Evolutionary conservation across 2,113 vertebrate genomes (phyloP), one percentile per base, ranked within the genome.

Genomic region (Odocoileus virginianus): DNA sequence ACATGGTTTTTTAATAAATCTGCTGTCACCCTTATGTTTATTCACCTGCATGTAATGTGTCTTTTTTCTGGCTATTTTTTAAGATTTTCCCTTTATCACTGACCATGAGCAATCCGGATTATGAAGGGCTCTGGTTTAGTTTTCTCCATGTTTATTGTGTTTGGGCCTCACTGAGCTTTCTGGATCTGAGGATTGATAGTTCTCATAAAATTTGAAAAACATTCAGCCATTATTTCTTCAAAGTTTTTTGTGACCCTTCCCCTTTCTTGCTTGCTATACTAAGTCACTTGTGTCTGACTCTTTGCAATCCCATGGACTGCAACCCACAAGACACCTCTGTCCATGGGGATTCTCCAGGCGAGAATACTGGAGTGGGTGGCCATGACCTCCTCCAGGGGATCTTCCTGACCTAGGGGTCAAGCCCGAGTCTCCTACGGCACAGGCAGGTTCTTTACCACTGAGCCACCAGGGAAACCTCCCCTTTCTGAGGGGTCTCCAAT

Each of bases 161-260:
- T 67, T 82, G 23, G 57, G 21, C 55, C 81, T 30, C 21, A 30
- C 3, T n/a, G 47, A 87, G 11, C 28, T 90, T 97, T 36, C 67
- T 88, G 4, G 52, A 57, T 67, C 30, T 76, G 15, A 93, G 7
- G 45, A 43, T 60, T 81, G 78, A 57, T 0, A n/a, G 40, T 89
- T 87, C 60, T 47, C 81, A 45, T 76, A 84, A 94, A 76, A 85
- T 88, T 0, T 93, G 61, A 47, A 94, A 97, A 89, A 15, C 30
- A 15, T 30, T 13, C 52, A 47, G 76, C 15, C 28, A 82, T 64
- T 81, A 67, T 90, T 78, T 93, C 78, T 87, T 86, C 36, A 67
- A 74, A 76, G 55, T 1, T 33, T 27, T 61, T 47, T 67, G 50
- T 21, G 36, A 36, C 14, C 45, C 21, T 67, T 40, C 43, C 76